Base-by-base conservation (phyloP, 2,888 invertebrate species). In the Epinotia brunnichana region DNA sequence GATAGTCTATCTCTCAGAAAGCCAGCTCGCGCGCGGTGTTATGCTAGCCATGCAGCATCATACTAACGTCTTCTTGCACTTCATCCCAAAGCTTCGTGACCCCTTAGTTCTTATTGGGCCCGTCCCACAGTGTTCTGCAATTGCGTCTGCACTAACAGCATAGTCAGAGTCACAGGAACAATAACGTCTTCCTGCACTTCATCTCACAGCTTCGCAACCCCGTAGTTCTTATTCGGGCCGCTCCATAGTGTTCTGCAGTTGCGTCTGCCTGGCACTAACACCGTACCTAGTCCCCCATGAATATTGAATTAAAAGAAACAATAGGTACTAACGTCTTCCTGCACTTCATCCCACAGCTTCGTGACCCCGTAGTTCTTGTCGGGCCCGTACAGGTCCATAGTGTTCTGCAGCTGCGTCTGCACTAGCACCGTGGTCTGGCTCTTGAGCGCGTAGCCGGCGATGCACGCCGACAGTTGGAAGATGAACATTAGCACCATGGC, bases 391-490 rank as follows among this genome's bases (percentile, higher is more conserved):
- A 90, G 5, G 0, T 78, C 74, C 93, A 96, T 92, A 0, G 94
- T 93, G 0, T 80, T 74, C 0, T 77, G 75, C 78, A 97, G 92
- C 74, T 95, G 94, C 0, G 83, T 78, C 41, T 94, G 81, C 1
- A 96, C 91, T 41, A 95, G 79, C 0, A 86, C 82, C 5, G 90
- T 81, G 0, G 96, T 94, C 78, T 95, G 94, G 2, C 90, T 87
- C 69, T 94, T 90, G 74, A 96, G 85, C 2, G 94, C 95, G 79
- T 96, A 96, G 2, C 96, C 96, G 53, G 96, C 95, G 74, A 97
- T 96, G 80, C 97, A 97, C 7, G 95, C 97, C 0, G 96, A 94
- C 77, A 97, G 87, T 90, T 97, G 97, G 88, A 97, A 90, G 69
- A 97, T 91, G 82, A 97, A 96, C 78, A 97, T 95, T 57, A 96